Evolutionary conservation across 2,113 vertebrate species (phyloP).

Genomic region (Brachirus orientalis): DNA sequence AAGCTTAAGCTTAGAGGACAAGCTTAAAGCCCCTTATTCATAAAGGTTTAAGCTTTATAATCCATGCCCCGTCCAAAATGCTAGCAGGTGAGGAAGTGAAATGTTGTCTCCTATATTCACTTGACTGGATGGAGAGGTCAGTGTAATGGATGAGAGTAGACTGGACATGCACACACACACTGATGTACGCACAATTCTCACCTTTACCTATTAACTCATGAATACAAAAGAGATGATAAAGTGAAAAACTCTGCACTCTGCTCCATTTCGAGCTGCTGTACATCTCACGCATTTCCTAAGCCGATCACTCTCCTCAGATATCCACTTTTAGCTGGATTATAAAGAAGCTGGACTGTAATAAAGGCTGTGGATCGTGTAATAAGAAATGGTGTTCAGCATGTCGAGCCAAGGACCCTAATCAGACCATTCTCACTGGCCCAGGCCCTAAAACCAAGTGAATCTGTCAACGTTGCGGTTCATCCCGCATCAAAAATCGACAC

Average conservation of each 20-base stretch:
- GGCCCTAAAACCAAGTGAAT: conserved; percentile 67
- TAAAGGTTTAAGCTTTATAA: conserved; percentile 32
- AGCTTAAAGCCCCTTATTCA: conserved; percentile 12
- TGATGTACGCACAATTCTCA: background rate
- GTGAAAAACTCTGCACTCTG: conserved; percentile 50
- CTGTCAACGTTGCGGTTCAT: too few species aligned
- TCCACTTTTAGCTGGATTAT: conserved; percentile 73
- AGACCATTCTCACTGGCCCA: conserved; percentile 71
- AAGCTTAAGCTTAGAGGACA: conserved; percentile 9
- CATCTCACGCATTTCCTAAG: conserved; percentile 57
- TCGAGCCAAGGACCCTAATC: conserved; percentile 74
- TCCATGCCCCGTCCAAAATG: conserved; percentile 25
- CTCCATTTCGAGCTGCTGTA: conserved; percentile 36
- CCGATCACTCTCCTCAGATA: conserved; percentile 66
- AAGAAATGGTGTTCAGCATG: conserved; percentile 68
- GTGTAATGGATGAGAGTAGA: conserved; percentile 33
- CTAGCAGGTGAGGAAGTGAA: conserved; percentile 37
- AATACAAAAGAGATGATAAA: conserved; percentile 52
- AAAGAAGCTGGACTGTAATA: conserved; percentile 63
- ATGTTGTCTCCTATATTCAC: conserved; percentile 19
- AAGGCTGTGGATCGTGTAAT: conserved; percentile 71
- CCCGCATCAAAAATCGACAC: conserved; percentile 35
- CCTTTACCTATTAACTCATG: conserved; percentile 27
- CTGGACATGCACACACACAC: conserved; percentile 13
- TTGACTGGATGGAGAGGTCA: conserved; percentile 38